Base-by-base conservation (phyloP, 2,888 invertebrate species). In the Aleiodes testaceus region DNA sequence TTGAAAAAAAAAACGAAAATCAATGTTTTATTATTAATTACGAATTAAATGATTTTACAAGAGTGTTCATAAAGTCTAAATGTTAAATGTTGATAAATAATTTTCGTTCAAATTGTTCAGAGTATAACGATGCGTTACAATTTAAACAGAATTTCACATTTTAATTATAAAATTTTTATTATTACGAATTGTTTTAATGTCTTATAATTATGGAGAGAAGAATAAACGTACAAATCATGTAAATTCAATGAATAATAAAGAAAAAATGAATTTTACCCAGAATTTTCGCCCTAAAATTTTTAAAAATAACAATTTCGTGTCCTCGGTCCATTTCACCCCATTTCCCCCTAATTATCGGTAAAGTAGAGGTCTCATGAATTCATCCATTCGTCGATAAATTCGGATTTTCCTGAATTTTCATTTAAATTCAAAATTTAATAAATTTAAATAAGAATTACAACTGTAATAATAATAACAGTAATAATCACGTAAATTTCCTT, bases 1-100 rank as follows among this genome's bases (percentile, higher is more conserved):
- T 50, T 5, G 18, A 50, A 18, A 18, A 50, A 50, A 14, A 26
- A 18, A 42, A 18, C 18, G 18, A 9, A 14, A 36, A 59, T 59
- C 18, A 3, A 16, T 49, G 2, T 49, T 49, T 49, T 49, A 59
- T 14, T 5, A 59, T 36, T 42, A 16, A 18, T 18, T 16, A 42
- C 16, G 14, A 30, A 2, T 4, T 14, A 30, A 26, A 30, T 55
- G 12, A 55, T 26, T 53, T 53, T 53, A 16, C 16, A 36, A 42
- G 3, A 36, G 11, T 36, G 12, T 59, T 42, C 14, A 7, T 59
- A 18, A 11, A 7, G 36, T 36, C 9, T 59, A 42, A 9, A 59
- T 59, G 59, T 59, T 59, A 3, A 42, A 36, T 59, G 59, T 59
- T 59, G 53, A 53, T 53, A 16, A 59, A 42, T 59, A 16, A 59